Conservation (phyloP, 2,113 vertebrate species). For the Nothocercus julius region DNA sequence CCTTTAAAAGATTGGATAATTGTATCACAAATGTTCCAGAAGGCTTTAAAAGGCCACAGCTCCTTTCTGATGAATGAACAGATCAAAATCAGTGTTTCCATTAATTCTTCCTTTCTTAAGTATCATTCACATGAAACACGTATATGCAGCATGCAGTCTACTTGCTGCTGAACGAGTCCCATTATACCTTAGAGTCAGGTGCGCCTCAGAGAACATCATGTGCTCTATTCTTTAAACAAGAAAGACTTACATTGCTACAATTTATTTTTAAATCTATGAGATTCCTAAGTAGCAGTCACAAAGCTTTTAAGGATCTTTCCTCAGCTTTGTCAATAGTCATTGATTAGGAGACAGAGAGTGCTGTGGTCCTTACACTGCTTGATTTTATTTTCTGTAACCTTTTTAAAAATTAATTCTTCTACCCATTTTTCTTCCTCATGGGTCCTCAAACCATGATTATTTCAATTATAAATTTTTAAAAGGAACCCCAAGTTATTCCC, state of each 20-base stretch:
- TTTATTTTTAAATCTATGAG: constrained; percentile 61
- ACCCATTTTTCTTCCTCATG: not conserved
- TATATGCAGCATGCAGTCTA: not conserved
- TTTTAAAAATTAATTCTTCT: not conserved
- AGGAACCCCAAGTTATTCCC: not conserved
- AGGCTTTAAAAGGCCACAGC: constrained; percentile 11
- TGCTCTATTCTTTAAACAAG: constrained; percentile 65
- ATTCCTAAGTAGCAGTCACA: constrained; percentile 52
- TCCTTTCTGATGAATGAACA: constrained; percentile 24
- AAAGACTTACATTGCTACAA: constrained; percentile 40
- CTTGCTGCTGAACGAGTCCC: constrained; percentile 8
- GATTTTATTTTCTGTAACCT: not conserved
- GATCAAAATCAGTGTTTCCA: constrained; percentile 2
- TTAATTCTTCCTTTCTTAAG: constrained; percentile 11
- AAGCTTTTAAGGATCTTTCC: constrained; percentile 18
- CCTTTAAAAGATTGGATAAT: constrained; percentile 22
- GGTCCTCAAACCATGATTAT: not conserved
- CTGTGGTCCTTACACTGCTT: not conserved
- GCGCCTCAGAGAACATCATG: constrained; percentile 62
- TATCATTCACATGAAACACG: constrained; percentile 5
- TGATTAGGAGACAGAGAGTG: not conserved
- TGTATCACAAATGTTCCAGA: constrained; percentile 10
- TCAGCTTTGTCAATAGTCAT: constrained; percentile 44
- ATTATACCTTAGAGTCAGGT: constrained; percentile 54
- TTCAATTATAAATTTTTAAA: not conserved